A percentile compares a stretch with the other conserved stretches of the same genome.
These are phyloP conservation scores for Porites lobata DNA, from an alignment of 92 coral and sea anemone genomes.

Conservation along the genomic window DNA sequence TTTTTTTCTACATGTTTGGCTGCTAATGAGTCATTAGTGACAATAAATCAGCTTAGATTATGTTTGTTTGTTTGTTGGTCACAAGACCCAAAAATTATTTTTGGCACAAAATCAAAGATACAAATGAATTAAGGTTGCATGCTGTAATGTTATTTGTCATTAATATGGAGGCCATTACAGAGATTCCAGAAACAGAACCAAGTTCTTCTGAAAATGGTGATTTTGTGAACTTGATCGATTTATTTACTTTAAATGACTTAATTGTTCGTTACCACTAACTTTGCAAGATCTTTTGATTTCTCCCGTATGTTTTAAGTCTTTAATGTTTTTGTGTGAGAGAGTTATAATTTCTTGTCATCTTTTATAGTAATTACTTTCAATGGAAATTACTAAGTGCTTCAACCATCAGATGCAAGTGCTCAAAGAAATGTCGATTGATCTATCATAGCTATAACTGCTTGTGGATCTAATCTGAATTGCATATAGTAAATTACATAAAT, in stretches of 20 bases:
- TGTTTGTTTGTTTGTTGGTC: slow-evolving; percentile 18
- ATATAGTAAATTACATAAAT: not conserved
- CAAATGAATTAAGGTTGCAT: not conserved
- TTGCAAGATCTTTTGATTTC: not conserved
- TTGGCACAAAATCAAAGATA: not conserved
- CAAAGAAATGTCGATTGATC: too few relatives aligned
- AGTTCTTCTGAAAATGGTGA: slow-evolving; percentile 1
- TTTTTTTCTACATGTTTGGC: not conserved
- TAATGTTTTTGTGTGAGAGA: too few relatives aligned
- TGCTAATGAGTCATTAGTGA: not conserved
- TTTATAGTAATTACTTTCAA: too few relatives aligned
- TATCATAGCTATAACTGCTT: too few relatives aligned
- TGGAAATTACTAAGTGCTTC: too few relatives aligned
- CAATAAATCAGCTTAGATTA: not conserved
- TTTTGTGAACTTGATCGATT: not conserved
- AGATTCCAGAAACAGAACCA: slow-evolving; percentile 15
- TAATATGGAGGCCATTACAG: slow-evolving; percentile 16
- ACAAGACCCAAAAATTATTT: not conserved
- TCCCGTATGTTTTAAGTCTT: too few relatives aligned
- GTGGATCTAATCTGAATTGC: too few relatives aligned
- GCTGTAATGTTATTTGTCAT: not conserved
- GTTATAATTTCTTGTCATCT: too few relatives aligned
- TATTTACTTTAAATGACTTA: not conserved
- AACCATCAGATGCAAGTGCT: too few relatives aligned
- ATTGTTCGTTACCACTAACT: not conserved